Evolutionary conservation across 1,140 invertebrate species (phyloP), one percentile per base, ranked within the genome.

Genomic region (Cyclargus thomasi): DNA sequence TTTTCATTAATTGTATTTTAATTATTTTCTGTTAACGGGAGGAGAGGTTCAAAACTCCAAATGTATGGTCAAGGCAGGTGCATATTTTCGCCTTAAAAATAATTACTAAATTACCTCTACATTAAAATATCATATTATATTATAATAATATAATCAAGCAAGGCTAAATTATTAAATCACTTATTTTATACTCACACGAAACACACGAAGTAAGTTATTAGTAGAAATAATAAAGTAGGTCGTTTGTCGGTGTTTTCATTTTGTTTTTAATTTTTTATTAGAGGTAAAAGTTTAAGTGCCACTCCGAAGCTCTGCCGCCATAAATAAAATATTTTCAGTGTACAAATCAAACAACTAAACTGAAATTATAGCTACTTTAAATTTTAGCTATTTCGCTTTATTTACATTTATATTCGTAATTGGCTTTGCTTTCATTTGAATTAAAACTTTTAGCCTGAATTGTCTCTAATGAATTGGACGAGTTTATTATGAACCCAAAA

Each of bases 241-340:
- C 53, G 53, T 59, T 21, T 20, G 55, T 59, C 55, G 55, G 18
- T 59, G 17, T 21, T 20, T 59, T 59, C 20, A 59, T 20, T 20
- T 59, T 59, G 18, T 2, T 59, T 59, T 59, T 59, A 18, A 55
- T 20, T 59, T 59, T 20, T 20, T 20, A 59, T 59, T 2, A 18
- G 55, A 21, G 55, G 55, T 59, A 18, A 55, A 55, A 55, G 53
- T 55, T 59, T 20, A 59, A 59, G 55, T 59, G 55, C 17, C 55
- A 59, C 55, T 20, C 55, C 20, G 10, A 59, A 59, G 8, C 17
- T 59, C 55, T 20, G 55, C 55, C 20, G 21, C 18, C 20, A 59
- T 59, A 20, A 59, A 59, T 59, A 59, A 59, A 59, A 59, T 59
- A 20, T 59, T 59, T 59, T 59, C 20, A 59, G 18, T 11, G 10